These are phyloP conservation scores for Australoheros scitulus DNA, from an alignment of 2,113 vertebrate genomes.

Conservation along the genomic window DNA sequence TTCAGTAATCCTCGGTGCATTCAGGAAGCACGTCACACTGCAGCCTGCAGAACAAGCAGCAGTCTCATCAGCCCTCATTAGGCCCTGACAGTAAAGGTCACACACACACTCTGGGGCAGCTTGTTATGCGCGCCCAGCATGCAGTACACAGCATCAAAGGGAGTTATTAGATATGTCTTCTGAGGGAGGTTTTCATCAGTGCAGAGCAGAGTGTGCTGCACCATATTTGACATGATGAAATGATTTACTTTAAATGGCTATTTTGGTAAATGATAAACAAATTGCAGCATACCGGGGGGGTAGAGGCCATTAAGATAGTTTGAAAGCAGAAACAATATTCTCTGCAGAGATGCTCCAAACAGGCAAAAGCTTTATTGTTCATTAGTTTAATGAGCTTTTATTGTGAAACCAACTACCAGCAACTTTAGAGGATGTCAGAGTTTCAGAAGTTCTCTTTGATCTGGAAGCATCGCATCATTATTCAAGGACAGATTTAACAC, in stretches of 20 bases:
- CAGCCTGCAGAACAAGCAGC: slow-evolving; percentile 5
- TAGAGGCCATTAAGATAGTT: neutral
- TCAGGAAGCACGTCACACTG: neutral
- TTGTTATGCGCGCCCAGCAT: slow-evolving; percentile 28
- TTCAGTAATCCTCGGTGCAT: slow-evolving; percentile 13
- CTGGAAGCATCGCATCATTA: accelerated
- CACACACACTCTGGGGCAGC: slow-evolving; percentile 11
- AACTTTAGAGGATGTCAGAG: neutral
- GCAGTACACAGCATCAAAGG: slow-evolving; percentile 35
- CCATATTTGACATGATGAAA: neutral
- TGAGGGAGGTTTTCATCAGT: slow-evolving; percentile 42
- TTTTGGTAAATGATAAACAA: slow-evolving; percentile 29
- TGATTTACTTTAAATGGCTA: neutral
- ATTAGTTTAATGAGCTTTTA: neutral
- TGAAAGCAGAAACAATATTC: slow-evolving; percentile 1
- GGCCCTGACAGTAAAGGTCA: slow-evolving; percentile 65
- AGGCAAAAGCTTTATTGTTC: neutral
- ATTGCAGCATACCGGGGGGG: neutral
- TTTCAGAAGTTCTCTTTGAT: neutral
- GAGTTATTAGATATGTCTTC: slow-evolving; percentile 54
- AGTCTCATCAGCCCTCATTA: slow-evolving; percentile 57
- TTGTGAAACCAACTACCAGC: neutral
- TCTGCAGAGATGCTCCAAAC: neutral
- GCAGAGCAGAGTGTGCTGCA: too few relatives aligned
- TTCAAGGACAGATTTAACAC: neutral